A percentile compares a stretch with the other conserved stretches of the same genome.
Evolutionary conservation across 2,888 invertebrate species (phyloP).

Genomic region (Ennomos erosarius): DNA sequence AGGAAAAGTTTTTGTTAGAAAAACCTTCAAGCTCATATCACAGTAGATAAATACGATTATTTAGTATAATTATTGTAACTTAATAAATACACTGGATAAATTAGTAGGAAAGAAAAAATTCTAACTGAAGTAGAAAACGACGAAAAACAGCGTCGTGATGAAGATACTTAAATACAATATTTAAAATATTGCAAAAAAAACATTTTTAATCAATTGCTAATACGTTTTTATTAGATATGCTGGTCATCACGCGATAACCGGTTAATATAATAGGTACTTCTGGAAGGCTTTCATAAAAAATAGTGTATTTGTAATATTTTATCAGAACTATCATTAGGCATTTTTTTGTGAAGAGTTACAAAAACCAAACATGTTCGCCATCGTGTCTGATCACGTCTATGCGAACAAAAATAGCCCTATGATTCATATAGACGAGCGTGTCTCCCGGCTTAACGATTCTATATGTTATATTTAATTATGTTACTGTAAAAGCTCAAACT

Average conservation of each 20-base stretch:
- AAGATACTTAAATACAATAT: slow-evolving; percentile 1
- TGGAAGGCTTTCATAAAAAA: slow-evolving; percentile 11
- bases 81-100: slow-evolving; percentile 38
- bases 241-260: slow-evolving; percentile 8
- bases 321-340: slow-evolving; percentile 12
- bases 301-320: slow-evolving; percentile 13
- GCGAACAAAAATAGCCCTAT: slow-evolving; percentile 37
- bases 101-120: slow-evolving; percentile 15
- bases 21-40: slow-evolving; percentile 58
- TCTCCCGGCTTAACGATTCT: slow-evolving; percentile 15
- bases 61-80: slow-evolving; percentile 20
- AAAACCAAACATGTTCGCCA: slow-evolving; percentile 48
- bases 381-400: slow-evolving; percentile 45
- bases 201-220: slow-evolving; percentile 11
- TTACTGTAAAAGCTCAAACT: no score
- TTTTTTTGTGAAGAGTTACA: slow-evolving; percentile 24
- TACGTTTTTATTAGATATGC: slow-evolving; percentile 8
- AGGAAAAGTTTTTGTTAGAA: slow-evolving; percentile 69
- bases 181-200: slow-evolving; percentile 11
- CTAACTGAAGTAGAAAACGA: slow-evolving; percentile 1
- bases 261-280: neutral
- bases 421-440: slow-evolving; percentile 48
- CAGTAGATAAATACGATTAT: slow-evolving; percentile 4
- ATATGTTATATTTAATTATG: no score
- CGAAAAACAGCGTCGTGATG: slow-evolving; percentile 2